Evolutionary conservation across 1,140 invertebrate species (phyloP), one percentile per base, ranked within the genome.

Genomic region (Neodiprion virginianus): DNA sequence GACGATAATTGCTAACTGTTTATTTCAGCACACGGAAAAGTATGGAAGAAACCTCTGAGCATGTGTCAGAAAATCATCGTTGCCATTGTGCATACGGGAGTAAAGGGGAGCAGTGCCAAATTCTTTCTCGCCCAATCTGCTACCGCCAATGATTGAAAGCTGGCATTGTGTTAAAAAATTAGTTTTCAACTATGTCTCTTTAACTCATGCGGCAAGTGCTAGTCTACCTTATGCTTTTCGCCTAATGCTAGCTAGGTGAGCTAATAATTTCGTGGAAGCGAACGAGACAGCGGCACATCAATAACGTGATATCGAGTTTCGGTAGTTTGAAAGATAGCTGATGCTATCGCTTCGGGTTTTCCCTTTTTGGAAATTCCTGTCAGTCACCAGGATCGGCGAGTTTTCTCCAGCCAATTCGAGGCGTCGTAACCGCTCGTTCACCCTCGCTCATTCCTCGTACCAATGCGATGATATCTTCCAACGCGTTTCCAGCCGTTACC

Each of bases 341-440:
- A 74, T 88, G 88, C 88, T 89, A 88, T 89, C 86, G 87, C 73
- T 78, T 84, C 77, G 80, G 80, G 80, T 79, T 81, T 75, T 78
- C 73, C 78, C 74, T 79, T 72, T 73, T 67, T 72, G 72, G 76
- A 73, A 74, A 82, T 79, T 82, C 82, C 84, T 89, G 88, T 89
- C 87, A 89, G 87, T 89, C 88, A 79, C 88, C 88, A 77, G 88
- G 88, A 76, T 89, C 88, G 68, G 86, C 83, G 48, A 89, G 84
- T 79, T 89, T 89, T 74, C 84, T 84, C 88, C 88, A 88, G 71
- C 85, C 86, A 76, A 88, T 84, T 80, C 82, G 82, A 76, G 84
- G 85, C 78, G 84, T 88, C 73, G 79, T 83, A 17, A 83, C 80
- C 7, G 82, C 81, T 70, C 84, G 81, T 83, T 83, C 85, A 81